Evolutionary conservation across 2,888 invertebrate species (phyloP).

Genomic region (Phortica magna): DNA sequence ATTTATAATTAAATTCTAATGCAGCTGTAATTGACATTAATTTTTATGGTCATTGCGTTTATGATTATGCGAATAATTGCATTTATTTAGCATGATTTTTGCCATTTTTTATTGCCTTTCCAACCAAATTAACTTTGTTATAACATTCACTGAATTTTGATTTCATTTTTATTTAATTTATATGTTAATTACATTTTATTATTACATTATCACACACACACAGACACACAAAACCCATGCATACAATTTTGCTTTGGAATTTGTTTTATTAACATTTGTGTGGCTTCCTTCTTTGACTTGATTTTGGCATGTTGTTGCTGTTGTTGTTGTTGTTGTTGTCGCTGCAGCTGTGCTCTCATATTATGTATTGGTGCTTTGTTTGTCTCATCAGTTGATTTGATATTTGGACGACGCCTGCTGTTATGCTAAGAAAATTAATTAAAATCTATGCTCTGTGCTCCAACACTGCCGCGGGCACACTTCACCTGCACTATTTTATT

Average conservation of each 20-base stretch:
- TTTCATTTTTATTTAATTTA: slow-evolving; percentile 56
- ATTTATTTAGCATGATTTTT: background rate
- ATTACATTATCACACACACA: slow-evolving; percentile 18
- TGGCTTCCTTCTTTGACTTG: slow-evolving; percentile 24
- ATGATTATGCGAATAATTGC: background rate
- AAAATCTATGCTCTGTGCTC: background rate
- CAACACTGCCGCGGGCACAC: background rate
- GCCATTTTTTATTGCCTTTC: no score
- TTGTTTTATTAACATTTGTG: slow-evolving; percentile 14
- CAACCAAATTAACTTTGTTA: no score
- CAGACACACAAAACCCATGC: no score
- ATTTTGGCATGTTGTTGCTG: no score
- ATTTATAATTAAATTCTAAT: background rate
- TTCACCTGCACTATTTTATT: background rate
- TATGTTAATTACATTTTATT: slow-evolving; percentile 64
- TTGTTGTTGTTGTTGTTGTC: slow-evolving; percentile 48
- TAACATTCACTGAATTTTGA: no score
- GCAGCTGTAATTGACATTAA: background rate
- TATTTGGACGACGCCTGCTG: background rate
- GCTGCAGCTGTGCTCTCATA: slow-evolving; percentile 52
- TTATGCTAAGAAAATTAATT: slow-evolving; percentile 22
- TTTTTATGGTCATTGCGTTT: background rate
- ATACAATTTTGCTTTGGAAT: slow-evolving; percentile 16
- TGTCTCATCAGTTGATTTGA: slow-evolving; percentile 50
- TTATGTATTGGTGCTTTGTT: slow-evolving; percentile 69